A percentile compares a stretch with the other conserved stretches of the same genome.
Evolutionary conservation across 2,113 vertebrate genomes (phyloP).

Genomic region (Sinocyclocheilus grahami): DNA sequence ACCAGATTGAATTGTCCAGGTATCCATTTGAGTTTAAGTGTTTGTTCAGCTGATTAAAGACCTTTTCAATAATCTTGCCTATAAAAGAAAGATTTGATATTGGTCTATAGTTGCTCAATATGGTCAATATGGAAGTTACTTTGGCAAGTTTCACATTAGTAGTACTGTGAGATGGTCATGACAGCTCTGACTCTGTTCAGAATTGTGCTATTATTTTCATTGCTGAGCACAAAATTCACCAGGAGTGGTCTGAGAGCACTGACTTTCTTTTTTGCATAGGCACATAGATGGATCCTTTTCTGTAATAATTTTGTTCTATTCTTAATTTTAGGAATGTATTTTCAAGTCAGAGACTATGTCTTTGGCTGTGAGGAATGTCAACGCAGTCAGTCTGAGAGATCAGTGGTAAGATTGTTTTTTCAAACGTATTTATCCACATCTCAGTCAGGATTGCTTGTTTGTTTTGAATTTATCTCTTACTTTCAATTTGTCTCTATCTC

Average conservation of each 20-base stretch:
- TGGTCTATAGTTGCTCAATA: no score
- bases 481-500: conserved; percentile 9
- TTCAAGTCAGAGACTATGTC: conserved; percentile 79
- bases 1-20: no score
- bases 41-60: no score
- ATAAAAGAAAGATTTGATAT: no score
- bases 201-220: background rate
- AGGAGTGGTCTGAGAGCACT: background rate
- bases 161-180: background rate
- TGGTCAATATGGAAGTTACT: background rate
- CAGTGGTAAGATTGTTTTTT: conserved; percentile 61
- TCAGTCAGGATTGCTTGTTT: background rate
- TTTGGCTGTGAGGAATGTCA: conserved; percentile 74
- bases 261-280: background rate
- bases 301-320: conserved; percentile 23
- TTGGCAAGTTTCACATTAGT: background rate
- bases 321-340: conserved; percentile 76
- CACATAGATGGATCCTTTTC: background rate
- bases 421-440: background rate
- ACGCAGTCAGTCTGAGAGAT: conserved; percentile 61
- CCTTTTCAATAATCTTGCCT: no score
- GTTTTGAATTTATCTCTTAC: conserved; percentile 7
- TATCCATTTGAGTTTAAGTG: no score
- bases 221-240: background rate
- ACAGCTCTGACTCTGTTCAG: background rate